Evolutionary conservation across 2,797 vertebrate species (phyloP).

Genomic region (Sebastes alutus): DNA sequence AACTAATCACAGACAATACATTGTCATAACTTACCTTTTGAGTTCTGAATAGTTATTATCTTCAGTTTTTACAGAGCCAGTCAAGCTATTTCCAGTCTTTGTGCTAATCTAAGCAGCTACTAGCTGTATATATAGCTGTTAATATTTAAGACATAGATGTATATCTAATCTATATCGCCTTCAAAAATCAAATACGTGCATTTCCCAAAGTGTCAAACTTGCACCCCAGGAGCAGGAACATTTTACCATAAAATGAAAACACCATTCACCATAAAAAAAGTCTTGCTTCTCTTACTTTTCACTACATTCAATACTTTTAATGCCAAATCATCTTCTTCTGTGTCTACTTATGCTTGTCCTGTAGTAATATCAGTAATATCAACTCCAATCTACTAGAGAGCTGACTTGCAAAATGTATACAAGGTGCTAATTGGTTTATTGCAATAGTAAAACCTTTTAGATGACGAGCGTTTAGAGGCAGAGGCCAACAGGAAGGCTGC

Average conservation of each 20-base stretch:
- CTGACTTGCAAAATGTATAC: constrained; percentile 2
- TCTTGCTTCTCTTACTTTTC: not conserved
- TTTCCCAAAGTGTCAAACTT: not conserved
- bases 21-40: too few species aligned
- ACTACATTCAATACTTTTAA: not conserved
- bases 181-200: not conserved
- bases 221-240: not conserved
- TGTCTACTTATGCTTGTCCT: not conserved
- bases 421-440: constrained; percentile 21
- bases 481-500: not conserved
- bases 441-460: constrained; percentile 10
- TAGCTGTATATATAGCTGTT: not conserved
- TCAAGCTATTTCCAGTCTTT: not conserved
- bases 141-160: not conserved
- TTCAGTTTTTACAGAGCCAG: not conserved
- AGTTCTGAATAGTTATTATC: too few species aligned
- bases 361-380: not conserved
- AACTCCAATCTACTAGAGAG: constrained; percentile 3
- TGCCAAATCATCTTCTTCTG: not conserved
- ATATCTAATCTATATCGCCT: not conserved
- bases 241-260: not conserved
- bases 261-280: not conserved
- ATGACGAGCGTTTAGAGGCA: not conserved
- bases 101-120: not conserved
- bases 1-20: too few species aligned